phyloP scores from a whole-genome alignment of 2,113 vertebrate species.

The Equus przewalskii region DNA sequence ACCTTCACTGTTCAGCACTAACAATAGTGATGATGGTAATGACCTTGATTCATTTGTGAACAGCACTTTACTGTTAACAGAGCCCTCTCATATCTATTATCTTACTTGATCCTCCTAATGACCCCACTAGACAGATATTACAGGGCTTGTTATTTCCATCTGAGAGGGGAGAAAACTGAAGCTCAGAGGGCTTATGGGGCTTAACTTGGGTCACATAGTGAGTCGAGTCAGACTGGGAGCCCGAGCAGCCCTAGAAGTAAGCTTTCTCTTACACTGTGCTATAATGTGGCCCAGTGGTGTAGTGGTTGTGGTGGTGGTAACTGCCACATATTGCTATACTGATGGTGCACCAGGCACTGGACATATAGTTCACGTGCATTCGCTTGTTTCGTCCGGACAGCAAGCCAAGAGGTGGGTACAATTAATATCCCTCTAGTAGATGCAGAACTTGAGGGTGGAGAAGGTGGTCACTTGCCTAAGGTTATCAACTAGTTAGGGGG shows the following conservation, averaged over 20 bases:
- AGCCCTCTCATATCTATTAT: slow-evolving; percentile 26
- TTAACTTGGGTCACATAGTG: background rate
- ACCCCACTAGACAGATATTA: background rate
- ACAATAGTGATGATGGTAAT: background rate
- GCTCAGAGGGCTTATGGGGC: background rate
- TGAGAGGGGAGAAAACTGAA: background rate
- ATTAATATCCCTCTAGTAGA: background rate
- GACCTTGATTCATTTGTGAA: slow-evolving; percentile 15
- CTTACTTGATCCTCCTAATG: slow-evolving; percentile 26
- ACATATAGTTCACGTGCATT: background rate
- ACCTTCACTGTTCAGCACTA: background rate
- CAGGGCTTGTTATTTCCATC: slow-evolving; percentile 1
- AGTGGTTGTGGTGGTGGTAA: fast-evolving
- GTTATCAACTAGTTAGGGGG: background rate
- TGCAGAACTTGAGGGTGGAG: background rate
- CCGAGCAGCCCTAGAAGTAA: background rate
- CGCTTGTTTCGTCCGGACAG: background rate
- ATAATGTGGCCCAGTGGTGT: too few species aligned
- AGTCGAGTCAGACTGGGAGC: background rate
- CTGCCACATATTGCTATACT: background rate
- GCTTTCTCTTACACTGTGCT: background rate
- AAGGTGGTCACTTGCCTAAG: background rate
- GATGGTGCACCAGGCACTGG: background rate
- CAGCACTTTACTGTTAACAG: slow-evolving; percentile 39
- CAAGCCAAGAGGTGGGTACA: background rate